A percentile compares a stretch with the other conserved stretches of the same genome.
These are phyloP conservation scores for Incurvaria masculella DNA, from an alignment of 2,888 invertebrate species.

Conservation along the genomic window DNA sequence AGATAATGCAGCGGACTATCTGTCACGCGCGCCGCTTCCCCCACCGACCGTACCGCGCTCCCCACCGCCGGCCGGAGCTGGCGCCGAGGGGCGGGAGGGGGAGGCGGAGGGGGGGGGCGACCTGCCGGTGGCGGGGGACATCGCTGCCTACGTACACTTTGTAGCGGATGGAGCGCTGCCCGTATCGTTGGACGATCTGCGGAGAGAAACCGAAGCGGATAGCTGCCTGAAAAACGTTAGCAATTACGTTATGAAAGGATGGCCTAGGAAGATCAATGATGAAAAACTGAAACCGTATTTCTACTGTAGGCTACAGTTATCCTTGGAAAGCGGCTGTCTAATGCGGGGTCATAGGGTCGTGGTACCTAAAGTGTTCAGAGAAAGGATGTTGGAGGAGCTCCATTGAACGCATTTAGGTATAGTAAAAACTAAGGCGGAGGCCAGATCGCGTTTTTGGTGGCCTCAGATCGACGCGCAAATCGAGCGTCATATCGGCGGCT, in stretches of 20 bases:
- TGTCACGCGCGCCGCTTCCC: slow-evolving; percentile 10
- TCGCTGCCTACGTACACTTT: slow-evolving; percentile 7
- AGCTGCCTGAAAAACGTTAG: neutral
- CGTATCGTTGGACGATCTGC: neutral
- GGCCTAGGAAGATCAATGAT: slow-evolving; percentile 3
- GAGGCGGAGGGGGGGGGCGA: neutral
- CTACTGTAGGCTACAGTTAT: slow-evolving; percentile 3
- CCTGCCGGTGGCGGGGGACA: neutral
- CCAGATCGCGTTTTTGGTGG: slow-evolving; percentile 6
- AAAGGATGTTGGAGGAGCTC: neutral
- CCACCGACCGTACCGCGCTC: neutral
- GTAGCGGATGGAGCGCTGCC: slow-evolving; percentile 1
- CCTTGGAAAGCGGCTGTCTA: slow-evolving; percentile 2
- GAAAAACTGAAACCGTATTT: slow-evolving; percentile 6
- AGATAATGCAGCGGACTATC: slow-evolving; percentile 10
- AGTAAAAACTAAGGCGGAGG: slow-evolving; percentile 6
- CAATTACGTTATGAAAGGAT: slow-evolving; percentile 6
- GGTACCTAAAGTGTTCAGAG: neutral
- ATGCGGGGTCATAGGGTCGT: slow-evolving; percentile 7
- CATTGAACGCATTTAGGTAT: too few relatives aligned
- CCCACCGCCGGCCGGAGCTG: too few relatives aligned
- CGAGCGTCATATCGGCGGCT: neutral
- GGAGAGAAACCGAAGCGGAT: neutral
- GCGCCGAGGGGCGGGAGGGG: too few relatives aligned
- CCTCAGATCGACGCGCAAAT: slow-evolving; percentile 4